phyloP scores from a whole-genome alignment of 2,113 vertebrate species.

The Pituophis catenifer region DNA sequence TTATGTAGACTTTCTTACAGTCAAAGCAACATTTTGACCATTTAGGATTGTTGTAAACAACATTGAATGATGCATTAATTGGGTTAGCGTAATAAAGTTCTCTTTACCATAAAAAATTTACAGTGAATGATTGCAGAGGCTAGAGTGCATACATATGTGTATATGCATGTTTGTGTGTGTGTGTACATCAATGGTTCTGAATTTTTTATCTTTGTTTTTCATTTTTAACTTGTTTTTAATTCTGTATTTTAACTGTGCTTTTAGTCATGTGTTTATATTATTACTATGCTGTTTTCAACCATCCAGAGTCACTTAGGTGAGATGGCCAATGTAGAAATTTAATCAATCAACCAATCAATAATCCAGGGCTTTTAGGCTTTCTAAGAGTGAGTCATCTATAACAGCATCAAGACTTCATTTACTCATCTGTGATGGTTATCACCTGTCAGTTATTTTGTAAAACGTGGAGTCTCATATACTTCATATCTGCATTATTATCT shows the following conservation, averaged over 20 bases:
- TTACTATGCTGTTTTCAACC: neutral
- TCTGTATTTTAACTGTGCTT: neutral
- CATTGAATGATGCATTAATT: neutral
- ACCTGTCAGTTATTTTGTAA: neutral
- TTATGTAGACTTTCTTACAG: neutral
- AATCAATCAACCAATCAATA: neutral
- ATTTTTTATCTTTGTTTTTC: neutral
- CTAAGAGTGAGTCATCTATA: neutral
- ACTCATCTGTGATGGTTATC: neutral
- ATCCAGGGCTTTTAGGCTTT: neutral
- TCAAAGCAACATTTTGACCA: neutral
- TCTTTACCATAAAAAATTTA: neutral
- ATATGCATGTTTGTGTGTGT: neutral
- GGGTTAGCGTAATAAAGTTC: neutral
- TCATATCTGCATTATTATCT: neutral
- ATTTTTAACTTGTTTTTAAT: neutral
- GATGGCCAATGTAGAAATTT: neutral
- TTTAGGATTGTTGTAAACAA: neutral
- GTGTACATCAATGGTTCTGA: neutral
- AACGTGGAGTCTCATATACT: neutral
- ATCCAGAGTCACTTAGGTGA: neutral
- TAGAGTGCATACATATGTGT: neutral
- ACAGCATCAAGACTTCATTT: neutral
- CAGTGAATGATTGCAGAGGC: neutral
- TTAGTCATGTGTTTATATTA: neutral